Percentiles rank a stretch among this genome's conserved stretches.
Conservation (phyloP, 2,888 invertebrate genomes). For the Merodon equestris region DNA sequence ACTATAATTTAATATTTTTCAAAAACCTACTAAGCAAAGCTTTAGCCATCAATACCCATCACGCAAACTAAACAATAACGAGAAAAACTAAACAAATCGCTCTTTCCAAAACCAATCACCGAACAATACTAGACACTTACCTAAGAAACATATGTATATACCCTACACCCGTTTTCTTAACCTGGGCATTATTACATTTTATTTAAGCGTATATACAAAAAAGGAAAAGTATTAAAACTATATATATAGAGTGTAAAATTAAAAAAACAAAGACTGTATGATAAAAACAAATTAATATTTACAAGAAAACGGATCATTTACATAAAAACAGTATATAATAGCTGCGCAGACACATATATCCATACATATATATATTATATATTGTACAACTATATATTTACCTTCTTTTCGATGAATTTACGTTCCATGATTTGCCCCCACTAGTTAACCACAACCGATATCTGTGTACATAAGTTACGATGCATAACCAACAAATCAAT, state of each 20-base stretch:
- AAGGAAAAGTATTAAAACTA: neutral
- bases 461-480: constrained; percentile 32
- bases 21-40: constrained; percentile 43
- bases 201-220: too few species aligned
- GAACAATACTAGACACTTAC: too few species aligned
- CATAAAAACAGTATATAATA: constrained; percentile 17
- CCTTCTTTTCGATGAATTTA: constrained; percentile 38
- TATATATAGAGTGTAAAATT: constrained; percentile 27
- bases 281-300: constrained; percentile 56
- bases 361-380: constrained; percentile 28
- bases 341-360: constrained; percentile 41
- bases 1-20: constrained; percentile 19
- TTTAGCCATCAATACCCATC: constrained; percentile 44
- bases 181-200: neutral
- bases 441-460: constrained; percentile 37
- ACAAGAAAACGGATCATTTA: constrained; percentile 35
- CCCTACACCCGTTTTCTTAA: constrained; percentile 35
- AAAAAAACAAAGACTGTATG: constrained; percentile 61
- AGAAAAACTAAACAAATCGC: constrained; percentile 18
- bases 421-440: constrained; percentile 42
- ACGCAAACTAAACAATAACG: constrained; percentile 46
- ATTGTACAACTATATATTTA: constrained; percentile 25
- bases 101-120: too few species aligned
- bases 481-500: too few species aligned
- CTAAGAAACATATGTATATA: constrained; percentile 10